Percentiles rank a stretch among this genome's conserved stretches.
Conservation (phyloP, 2,797 vertebrate genomes). For the Poecilia gillii region DNA sequence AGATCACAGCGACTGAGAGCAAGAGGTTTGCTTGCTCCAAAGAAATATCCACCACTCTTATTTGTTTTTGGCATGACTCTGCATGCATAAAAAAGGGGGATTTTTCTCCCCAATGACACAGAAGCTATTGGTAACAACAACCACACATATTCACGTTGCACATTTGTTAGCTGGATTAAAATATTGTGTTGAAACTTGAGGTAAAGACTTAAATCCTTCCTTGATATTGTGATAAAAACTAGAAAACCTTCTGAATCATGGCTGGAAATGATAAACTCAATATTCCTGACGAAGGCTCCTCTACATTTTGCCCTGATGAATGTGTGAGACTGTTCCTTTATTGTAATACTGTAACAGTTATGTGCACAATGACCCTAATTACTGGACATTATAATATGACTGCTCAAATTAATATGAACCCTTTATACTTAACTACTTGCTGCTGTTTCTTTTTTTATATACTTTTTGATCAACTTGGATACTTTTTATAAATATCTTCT, state of each 20-base stretch:
- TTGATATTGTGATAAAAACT: neutral
- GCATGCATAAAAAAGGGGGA: neutral
- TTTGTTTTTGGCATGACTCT: neutral
- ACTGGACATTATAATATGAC: neutral
- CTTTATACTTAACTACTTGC: neutral
- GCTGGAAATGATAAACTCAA: neutral
- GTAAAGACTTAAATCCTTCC: neutral
- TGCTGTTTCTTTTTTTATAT: neutral
- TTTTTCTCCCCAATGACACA: neutral
- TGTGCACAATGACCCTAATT: neutral
- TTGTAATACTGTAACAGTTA: neutral
- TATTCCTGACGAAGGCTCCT: neutral
- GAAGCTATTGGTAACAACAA: neutral
- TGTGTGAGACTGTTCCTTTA: neutral
- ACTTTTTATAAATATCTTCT: neutral
- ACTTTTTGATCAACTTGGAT: neutral
- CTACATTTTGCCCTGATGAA: neutral
- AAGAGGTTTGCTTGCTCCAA: too few species aligned
- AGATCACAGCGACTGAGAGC: neutral
- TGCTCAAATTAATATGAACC: neutral
- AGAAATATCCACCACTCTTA: neutral
- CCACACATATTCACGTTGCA: neutral
- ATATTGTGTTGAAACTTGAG: neutral
- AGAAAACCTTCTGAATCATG: neutral
- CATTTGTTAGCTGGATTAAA: neutral